Evolutionary conservation across 2,113 vertebrate species (phyloP), one percentile per base, ranked within the genome.

Genomic region (Heliornis fulica): DNA sequence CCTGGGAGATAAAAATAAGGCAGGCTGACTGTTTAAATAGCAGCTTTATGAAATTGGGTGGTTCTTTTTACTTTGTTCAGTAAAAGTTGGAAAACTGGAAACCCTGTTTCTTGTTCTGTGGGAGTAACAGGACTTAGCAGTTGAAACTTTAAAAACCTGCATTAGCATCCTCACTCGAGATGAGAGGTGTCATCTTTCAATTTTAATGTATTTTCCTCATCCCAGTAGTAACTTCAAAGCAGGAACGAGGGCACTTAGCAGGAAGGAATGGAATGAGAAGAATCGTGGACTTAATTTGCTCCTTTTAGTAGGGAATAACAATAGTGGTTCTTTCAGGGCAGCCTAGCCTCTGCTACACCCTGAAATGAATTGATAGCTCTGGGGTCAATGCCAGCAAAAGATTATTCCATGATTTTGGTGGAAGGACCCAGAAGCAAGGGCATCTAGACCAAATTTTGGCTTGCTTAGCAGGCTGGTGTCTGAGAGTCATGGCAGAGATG

Each of bases 181-280:
- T 54, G 69, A 71, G 76, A 90, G 85, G 85, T 93, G 94, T 85
- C 84, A 93, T 43, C 59, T 83, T 82, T 72, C 84, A 4, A 38
- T 86, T 91, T 90, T 50, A 29, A 77, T 59, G 50, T 29, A 13
- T 80, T 94, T 88, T 79, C 84, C 68, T 80, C 72, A 82, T 69
- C 79, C 63, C 90, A 60, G 78, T 51, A 21, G 54, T 63, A 29
- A 91, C 69, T 85, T 95, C 93, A 85, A 95, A 93, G 41, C 84
- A 85, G 71, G 66, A 70, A 61, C 19, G 54, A 83, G 78, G 63
- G 45, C 87, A 59, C 41, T 80, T 77, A 51, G 79, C 45, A 79
- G 59, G 72, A 83, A 85, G 59, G 71, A 96, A 87, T 59, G 63
- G 90, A 82, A 85, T 21, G 69, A 91, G 81, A 77, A 80, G 43